These are phyloP conservation scores for Myxocyprinus asiaticus DNA, from an alignment of 2,113 vertebrate species.

Conservation along the genomic window DNA sequence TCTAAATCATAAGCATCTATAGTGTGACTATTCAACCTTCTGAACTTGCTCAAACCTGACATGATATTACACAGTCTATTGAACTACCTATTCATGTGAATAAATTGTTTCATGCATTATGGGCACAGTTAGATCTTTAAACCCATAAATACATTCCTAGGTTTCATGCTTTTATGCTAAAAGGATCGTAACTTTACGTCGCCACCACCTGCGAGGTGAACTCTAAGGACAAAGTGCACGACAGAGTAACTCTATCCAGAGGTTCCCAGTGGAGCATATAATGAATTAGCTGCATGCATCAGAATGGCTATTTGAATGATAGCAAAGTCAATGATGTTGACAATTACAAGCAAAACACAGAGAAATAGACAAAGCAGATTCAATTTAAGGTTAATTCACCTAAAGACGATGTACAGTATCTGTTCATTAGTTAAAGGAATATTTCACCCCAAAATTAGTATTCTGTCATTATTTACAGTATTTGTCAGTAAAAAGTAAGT, in stretches of 20 bases:
- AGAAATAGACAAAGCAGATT: neutral
- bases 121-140: slow-evolving; percentile 4
- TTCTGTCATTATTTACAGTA: too few species aligned
- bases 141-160: slow-evolving; percentile 13
- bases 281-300: slow-evolving; percentile 1
- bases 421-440: too few species aligned
- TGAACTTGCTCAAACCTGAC: slow-evolving; percentile 8
- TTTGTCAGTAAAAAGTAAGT: too few species aligned
- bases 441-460: too few species aligned
- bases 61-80: neutral
- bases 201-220: neutral
- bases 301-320: slow-evolving; percentile 2
- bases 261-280: neutral
- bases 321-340: neutral
- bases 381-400: too few species aligned
- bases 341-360: neutral
- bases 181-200: neutral
- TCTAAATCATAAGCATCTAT: neutral
- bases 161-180: slow-evolving; percentile 17
- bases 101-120: neutral
- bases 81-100: slow-evolving; percentile 37
- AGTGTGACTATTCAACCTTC: slow-evolving; percentile 20
- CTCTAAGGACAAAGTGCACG: neutral
- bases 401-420: too few species aligned
- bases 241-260: neutral